Conservation (phyloP, 2,888 invertebrate genomes). For the Lithophane ornitopus region DNA sequence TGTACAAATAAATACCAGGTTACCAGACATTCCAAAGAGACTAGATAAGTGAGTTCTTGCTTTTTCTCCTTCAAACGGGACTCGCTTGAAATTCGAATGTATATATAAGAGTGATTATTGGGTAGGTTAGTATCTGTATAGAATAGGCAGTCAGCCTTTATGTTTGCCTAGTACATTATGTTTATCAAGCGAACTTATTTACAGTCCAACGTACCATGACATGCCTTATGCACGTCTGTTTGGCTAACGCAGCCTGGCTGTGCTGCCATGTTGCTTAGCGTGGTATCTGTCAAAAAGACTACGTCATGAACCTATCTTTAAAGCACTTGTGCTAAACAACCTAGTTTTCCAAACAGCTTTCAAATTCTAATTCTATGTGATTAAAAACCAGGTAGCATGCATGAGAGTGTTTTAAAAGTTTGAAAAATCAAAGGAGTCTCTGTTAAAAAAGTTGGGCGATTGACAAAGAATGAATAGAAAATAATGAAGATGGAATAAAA, state of each 20-base stretch:
- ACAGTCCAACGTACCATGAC: constrained; percentile 61
- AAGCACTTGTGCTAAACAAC: neutral
- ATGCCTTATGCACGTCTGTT: constrained; percentile 64
- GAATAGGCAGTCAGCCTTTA: constrained; percentile 8
- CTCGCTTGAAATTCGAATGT: neutral
- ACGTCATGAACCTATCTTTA: constrained; percentile 45
- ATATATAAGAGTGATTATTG: constrained; percentile 19
- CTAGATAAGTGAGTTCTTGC: neutral
- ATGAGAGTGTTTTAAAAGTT: neutral
- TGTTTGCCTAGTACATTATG: constrained; percentile 55
- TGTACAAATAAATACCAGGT: constrained; percentile 60
- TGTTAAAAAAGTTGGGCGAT: neutral
- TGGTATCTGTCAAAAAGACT: constrained; percentile 54
- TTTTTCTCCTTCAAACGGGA: neutral
- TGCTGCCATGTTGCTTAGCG: constrained; percentile 59
- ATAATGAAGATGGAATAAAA: neutral
- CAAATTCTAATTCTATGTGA: neutral
- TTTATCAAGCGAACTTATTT: constrained; percentile 46
- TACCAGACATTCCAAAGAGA: neutral
- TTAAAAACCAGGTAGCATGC: constrained; percentile 15
- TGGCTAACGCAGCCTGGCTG: constrained; percentile 62
- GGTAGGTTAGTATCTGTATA: constrained; percentile 29
- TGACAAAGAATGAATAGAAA: neutral
- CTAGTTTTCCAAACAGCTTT: constrained; percentile 4
- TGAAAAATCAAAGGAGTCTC: neutral